phyloP scores from a whole-genome alignment of 2,888 invertebrate genomes.

The Acholoe squamosa region DNA sequence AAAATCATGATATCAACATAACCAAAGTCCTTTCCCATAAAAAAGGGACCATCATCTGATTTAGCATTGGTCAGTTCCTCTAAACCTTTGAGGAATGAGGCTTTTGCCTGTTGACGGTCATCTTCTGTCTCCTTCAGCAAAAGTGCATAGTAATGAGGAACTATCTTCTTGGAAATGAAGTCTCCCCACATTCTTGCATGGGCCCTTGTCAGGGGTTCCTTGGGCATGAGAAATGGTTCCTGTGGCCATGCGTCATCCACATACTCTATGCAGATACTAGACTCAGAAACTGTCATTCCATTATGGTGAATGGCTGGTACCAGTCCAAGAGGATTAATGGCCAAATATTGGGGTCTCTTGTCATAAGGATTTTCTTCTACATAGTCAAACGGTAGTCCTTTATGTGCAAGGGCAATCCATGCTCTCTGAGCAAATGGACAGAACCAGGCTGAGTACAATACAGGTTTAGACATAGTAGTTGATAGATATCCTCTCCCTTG shows the following conservation, averaged over 20 bases:
- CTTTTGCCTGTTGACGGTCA: slow-evolving; percentile 69
- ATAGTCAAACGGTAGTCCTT: slow-evolving; percentile 73
- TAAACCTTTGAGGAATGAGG: slow-evolving; percentile 68
- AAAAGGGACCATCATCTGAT: slow-evolving; percentile 71
- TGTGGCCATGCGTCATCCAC: slow-evolving; percentile 73
- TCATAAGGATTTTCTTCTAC: slow-evolving; percentile 75
- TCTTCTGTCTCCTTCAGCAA: slow-evolving; percentile 70
- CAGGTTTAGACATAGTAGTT: not conserved
- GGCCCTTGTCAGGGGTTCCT: slow-evolving; percentile 72
- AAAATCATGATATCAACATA: slow-evolving; percentile 74
- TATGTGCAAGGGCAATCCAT: slow-evolving; percentile 75
- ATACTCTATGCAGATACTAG: slow-evolving; percentile 74
- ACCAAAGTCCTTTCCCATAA: slow-evolving; percentile 72
- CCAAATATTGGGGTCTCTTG: slow-evolving; percentile 74
- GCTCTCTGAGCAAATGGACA: slow-evolving; percentile 77
- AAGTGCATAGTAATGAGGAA: slow-evolving; percentile 73
- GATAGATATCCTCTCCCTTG: too few species aligned
- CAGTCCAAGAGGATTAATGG: slow-evolving; percentile 74
- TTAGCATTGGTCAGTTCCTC: slow-evolving; percentile 69
- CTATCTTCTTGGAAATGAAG: slow-evolving; percentile 73
- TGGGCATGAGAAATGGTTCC: slow-evolving; percentile 70
- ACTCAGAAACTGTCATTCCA: slow-evolving; percentile 73
- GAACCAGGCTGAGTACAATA: slow-evolving; percentile 75
- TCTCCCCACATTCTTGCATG: slow-evolving; percentile 73
- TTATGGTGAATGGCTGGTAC: slow-evolving; percentile 73